Conservation (phyloP, 2,888 invertebrate species). For the Dolichomitus sp. region DNA sequence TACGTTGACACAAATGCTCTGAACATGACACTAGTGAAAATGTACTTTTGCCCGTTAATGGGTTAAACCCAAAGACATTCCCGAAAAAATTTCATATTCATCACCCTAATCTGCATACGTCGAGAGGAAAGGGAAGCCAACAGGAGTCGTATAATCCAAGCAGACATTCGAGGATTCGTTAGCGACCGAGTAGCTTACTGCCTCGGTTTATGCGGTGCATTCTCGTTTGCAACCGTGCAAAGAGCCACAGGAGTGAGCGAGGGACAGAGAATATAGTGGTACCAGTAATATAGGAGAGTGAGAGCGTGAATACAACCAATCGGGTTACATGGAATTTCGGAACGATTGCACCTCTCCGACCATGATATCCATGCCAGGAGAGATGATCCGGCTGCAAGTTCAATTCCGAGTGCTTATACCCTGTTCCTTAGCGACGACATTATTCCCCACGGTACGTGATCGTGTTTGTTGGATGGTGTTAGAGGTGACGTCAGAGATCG, state of each 20-base stretch:
- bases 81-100: neutral
- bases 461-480: neutral
- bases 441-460: neutral
- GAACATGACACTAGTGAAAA: too few relatives aligned
- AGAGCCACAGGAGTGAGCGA: neutral
- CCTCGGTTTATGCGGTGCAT: conserved; percentile 1
- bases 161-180: conserved; percentile 15
- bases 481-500: neutral
- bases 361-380: neutral
- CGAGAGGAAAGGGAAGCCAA: neutral
- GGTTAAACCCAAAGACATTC: neutral
- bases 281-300: neutral
- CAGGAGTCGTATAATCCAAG: neutral
- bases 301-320: neutral
- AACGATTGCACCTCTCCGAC: neutral
- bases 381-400: neutral
- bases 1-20: too few relatives aligned
- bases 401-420: conserved; percentile 14
- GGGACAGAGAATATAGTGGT: neutral
- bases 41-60: too few relatives aligned
- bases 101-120: neutral
- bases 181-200: conserved; percentile 1
- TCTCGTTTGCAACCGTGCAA: neutral
- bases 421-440: conserved; percentile 1
- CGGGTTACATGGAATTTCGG: neutral